Percentiles rank a stretch among this genome's conserved stretches.
These are phyloP conservation scores for Pitta sordida DNA, from an alignment of 2,113 vertebrate species.

Conservation along the genomic window DNA sequence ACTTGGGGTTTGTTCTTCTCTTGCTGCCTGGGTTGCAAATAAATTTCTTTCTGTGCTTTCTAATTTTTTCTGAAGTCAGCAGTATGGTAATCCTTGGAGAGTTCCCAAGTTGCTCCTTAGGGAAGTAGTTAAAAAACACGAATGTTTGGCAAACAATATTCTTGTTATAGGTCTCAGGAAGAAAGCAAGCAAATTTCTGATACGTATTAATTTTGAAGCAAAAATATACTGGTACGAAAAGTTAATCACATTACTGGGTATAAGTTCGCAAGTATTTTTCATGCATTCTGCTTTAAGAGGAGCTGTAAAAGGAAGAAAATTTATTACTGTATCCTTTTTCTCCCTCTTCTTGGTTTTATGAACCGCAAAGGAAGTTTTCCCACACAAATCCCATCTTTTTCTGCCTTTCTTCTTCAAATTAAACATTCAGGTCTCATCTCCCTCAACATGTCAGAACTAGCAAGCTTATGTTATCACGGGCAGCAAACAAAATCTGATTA, in stretches of 20 bases:
- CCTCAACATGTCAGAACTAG: slow-evolving; percentile 12
- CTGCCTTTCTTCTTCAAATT: neutral
- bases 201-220: neutral
- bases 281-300: neutral
- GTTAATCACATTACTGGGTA: neutral
- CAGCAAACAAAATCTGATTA: slow-evolving; percentile 51
- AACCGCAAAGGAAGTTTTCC: neutral
- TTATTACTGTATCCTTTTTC: neutral
- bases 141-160: neutral
- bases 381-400: neutral
- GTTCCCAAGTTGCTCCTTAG: neutral
- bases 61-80: slow-evolving; percentile 13
- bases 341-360: neutral
- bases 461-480: neutral
- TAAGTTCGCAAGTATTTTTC: neutral
- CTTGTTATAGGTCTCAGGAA: neutral
- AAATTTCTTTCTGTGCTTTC: neutral
- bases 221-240: neutral
- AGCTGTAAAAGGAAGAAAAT: neutral
- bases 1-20: neutral
- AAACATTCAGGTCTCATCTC: neutral
- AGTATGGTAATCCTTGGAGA: slow-evolving; percentile 13
- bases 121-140: neutral
- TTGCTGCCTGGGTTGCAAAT: neutral
- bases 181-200: neutral